Evolutionary conservation across 1,140 invertebrate genomes (phyloP).

Genomic region (Cydia strobilella): DNA sequence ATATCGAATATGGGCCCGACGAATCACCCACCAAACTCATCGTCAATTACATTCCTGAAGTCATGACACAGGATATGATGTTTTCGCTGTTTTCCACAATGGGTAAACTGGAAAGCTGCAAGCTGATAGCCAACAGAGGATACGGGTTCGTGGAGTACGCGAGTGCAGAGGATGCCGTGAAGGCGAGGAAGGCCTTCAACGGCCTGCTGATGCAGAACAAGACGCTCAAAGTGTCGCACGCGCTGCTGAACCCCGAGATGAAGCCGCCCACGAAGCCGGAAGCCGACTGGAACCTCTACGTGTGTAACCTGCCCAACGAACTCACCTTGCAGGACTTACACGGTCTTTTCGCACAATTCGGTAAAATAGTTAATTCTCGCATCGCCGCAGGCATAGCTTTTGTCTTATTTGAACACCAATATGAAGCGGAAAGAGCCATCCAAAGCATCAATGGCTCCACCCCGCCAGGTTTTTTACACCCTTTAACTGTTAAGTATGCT

Average conservation of each 20-base stretch:
- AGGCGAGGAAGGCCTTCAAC: slow-evolving; percentile 78
- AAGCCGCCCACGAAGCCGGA: slow-evolving; percentile 79
- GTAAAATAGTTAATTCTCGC: slow-evolving; percentile 79
- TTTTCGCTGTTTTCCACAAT: slow-evolving; percentile 80
- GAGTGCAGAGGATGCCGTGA: slow-evolving; percentile 76
- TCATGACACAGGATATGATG: slow-evolving; percentile 81
- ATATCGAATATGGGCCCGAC: slow-evolving; percentile 77
- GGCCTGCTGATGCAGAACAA: slow-evolving; percentile 80
- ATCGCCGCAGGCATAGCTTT: slow-evolving; percentile 80
- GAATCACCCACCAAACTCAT: slow-evolving; percentile 81
- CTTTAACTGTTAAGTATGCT: slow-evolving; percentile 80
- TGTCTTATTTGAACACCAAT: slow-evolving; percentile 77
- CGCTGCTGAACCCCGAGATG: slow-evolving; percentile 76
- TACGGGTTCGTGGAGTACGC: slow-evolving; percentile 81
- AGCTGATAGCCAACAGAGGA: slow-evolving; percentile 80
- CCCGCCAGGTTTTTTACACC: slow-evolving; percentile 77
- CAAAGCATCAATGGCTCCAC: slow-evolving; percentile 75
- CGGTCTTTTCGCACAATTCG: slow-evolving; percentile 78
- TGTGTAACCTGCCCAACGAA: slow-evolving; percentile 80
- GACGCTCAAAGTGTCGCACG: slow-evolving; percentile 79
- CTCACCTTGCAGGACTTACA: slow-evolving; percentile 80
- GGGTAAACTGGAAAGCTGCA: slow-evolving; percentile 81
- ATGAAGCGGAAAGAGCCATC: slow-evolving; percentile 78
- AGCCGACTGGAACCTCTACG: slow-evolving; percentile 80
- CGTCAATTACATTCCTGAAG: slow-evolving; percentile 81